Conservation (phyloP, 2,797 vertebrate genomes). For the Eulemur albifrons region DNA sequence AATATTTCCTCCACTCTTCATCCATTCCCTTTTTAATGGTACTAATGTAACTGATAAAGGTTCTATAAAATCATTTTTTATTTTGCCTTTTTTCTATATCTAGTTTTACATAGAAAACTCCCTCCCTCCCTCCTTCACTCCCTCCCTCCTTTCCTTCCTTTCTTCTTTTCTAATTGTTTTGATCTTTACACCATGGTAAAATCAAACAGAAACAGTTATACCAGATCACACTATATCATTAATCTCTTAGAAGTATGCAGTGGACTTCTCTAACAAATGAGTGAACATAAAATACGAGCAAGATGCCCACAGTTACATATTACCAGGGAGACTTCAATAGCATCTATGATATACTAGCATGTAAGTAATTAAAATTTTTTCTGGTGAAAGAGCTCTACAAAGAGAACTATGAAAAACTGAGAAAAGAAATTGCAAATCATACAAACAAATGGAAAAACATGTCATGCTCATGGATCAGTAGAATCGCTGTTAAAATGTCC, state of each 20-base stretch:
- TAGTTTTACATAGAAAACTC: neutral
- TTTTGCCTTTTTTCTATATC: neutral
- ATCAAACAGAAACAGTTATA: neutral
- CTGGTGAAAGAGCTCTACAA: neutral
- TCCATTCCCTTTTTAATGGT: neutral
- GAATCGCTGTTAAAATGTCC: no score
- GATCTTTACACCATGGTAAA: neutral
- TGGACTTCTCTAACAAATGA: neutral
- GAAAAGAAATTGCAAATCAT: no score
- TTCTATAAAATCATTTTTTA: neutral
- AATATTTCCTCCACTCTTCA: neutral
- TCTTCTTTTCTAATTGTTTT: neutral
- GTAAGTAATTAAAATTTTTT: conserved; percentile 30
- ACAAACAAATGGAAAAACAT: no score
- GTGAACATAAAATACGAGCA: neutral
- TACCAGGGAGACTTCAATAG: neutral
- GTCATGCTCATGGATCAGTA: no score
- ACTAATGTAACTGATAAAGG: neutral
- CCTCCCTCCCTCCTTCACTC: neutral
- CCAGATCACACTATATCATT: neutral
- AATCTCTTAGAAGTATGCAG: neutral
- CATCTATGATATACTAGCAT: neutral
- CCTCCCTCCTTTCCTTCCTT: neutral
- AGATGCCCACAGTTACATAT: neutral
- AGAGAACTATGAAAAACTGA: no score